A percentile compares a stretch with the other conserved stretches of the same genome.
Conservation (phyloP, 1,140 invertebrate genomes). For the Neelides sp. region DNA sequence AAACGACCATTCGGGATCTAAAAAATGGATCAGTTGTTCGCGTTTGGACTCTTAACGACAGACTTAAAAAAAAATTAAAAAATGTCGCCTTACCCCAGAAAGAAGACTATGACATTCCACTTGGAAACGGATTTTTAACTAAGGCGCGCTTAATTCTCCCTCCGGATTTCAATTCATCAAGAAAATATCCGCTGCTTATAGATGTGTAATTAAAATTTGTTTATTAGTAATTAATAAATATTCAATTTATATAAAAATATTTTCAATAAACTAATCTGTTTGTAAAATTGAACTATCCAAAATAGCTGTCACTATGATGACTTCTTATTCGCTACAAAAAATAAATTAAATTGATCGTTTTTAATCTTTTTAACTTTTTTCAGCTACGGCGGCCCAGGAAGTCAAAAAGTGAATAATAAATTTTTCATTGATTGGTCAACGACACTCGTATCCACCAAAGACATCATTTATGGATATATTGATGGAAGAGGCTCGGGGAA, state of each 20-base stretch:
- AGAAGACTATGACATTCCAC: slow-evolving; percentile 49
- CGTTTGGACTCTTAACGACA: no score
- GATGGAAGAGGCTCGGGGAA: slow-evolving; percentile 79
- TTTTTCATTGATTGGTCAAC: slow-evolving; percentile 66
- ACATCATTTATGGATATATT: slow-evolving; percentile 72
- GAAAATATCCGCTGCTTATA: slow-evolving; percentile 72
- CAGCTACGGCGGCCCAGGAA: slow-evolving; percentile 76
- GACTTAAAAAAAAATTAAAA: slow-evolving; percentile 41
- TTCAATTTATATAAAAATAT: no score
- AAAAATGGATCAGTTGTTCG: no score
- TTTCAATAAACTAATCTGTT: no score
- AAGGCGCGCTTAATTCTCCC: slow-evolving; percentile 59
- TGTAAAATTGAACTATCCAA: no score
- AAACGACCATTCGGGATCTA: no score
- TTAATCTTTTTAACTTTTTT: no score
- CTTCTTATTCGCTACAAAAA: no score
- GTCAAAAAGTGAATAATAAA: slow-evolving; percentile 61
- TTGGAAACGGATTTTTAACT: slow-evolving; percentile 50
- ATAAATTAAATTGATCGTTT: no score
- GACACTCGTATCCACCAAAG: slow-evolving; percentile 70
- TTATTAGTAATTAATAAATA: no score
- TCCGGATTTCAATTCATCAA: slow-evolving; percentile 53
- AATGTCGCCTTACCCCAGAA: slow-evolving; percentile 50
- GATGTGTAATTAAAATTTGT: slow-evolving; percentile 76
- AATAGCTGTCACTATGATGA: no score